Evolutionary conservation across 1,140 invertebrate species (phyloP).

Genomic region (Holotrichia oblita): DNA sequence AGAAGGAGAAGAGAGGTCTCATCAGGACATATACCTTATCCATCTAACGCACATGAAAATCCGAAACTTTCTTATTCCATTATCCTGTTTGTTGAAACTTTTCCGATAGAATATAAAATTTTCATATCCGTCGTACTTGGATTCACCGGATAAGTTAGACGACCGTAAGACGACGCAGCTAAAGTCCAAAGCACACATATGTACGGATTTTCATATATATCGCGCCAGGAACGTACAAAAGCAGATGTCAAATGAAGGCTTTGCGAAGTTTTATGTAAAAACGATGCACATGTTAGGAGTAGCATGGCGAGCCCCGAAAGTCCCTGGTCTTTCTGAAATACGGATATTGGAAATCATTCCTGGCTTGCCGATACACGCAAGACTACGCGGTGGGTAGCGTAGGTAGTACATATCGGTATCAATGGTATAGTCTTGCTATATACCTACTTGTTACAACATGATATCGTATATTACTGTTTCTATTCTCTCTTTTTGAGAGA

Average conservation of each 20-base stretch:
- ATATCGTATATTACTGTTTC: background rate
- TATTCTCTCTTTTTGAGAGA: background rate
- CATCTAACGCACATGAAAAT: background rate
- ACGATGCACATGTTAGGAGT: background rate
- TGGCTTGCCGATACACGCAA: background rate
- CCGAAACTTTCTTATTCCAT: background rate
- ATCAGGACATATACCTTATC: background rate
- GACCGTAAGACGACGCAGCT: background rate
- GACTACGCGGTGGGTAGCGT: background rate
- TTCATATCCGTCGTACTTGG: background rate
- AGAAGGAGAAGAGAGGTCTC: background rate
- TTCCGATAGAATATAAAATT: constrained; percentile 9
- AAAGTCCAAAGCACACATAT: background rate
- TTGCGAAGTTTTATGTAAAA: constrained; percentile 7
- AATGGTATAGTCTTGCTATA: background rate
- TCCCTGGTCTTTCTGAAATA: background rate
- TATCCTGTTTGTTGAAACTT: background rate
- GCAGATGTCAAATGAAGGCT: constrained; percentile 5
- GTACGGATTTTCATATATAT: background rate
- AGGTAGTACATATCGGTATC: background rate
- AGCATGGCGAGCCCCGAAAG: background rate
- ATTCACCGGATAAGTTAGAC: background rate
- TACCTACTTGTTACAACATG: background rate
- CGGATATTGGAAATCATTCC: background rate
- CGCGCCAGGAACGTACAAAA: background rate